Evolutionary conservation across 2,113 vertebrate genomes (phyloP).

Genomic region (Serinus canaria): DNA sequence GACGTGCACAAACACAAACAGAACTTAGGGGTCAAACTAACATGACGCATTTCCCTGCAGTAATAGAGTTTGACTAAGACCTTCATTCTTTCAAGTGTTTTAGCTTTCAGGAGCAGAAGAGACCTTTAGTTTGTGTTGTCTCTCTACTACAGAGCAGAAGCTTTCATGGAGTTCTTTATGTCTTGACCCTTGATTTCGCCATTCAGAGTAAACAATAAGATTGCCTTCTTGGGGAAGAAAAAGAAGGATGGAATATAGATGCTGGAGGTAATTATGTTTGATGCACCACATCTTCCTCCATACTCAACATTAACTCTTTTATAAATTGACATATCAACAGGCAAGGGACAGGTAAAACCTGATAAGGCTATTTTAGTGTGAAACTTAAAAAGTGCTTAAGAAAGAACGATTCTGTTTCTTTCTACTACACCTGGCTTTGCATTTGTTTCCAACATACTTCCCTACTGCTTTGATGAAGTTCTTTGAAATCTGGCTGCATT

Average conservation of each 20-base stretch:
- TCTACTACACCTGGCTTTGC: neutral
- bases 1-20: neutral
- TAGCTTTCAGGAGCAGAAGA: neutral
- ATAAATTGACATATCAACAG: neutral
- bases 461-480: neutral
- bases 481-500: neutral
- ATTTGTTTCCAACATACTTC: neutral
- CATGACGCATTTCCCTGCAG: neutral
- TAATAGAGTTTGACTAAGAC: neutral
- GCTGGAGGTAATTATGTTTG: neutral
- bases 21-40: neutral
- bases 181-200: neutral
- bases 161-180: neutral
- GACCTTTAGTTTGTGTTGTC: neutral
- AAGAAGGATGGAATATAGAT: neutral
- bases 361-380: neutral
- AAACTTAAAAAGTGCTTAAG: neutral
- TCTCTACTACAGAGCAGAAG: neutral
- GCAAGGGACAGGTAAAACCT: neutral
- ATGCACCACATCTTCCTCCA: neutral
- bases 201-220: constrained; percentile 7
- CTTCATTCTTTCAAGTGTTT: constrained; percentile 19
- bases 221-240: neutral
- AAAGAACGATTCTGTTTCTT: neutral
- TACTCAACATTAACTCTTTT: neutral